Evolutionary conservation across 2,888 invertebrate genomes (phyloP).

Genomic region (Torymus aiolomorphi): DNA sequence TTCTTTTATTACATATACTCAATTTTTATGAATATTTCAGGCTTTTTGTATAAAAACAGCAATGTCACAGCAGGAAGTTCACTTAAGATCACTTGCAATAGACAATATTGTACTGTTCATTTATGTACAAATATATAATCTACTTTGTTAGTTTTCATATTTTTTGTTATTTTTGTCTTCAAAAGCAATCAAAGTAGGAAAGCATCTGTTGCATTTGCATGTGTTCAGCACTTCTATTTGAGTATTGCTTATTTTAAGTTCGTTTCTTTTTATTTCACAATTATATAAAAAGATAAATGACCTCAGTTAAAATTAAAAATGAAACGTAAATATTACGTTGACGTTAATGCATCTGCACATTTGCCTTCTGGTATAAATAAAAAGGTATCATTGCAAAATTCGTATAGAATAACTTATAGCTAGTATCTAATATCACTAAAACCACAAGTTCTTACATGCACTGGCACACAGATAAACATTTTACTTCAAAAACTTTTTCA

Average conservation of each 20-base stretch:
- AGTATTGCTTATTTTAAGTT: slow-evolving; percentile 45
- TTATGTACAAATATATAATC: slow-evolving; percentile 71
- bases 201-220: slow-evolving; percentile 26
- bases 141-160: slow-evolving; percentile 54
- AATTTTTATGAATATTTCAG: slow-evolving; percentile 37
- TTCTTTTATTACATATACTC: slow-evolving; percentile 26
- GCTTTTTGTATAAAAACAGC: slow-evolving; percentile 47
- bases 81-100: slow-evolving; percentile 56
- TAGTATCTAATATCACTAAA: slow-evolving; percentile 46
- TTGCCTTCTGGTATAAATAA: slow-evolving; percentile 37
- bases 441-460: slow-evolving; percentile 48
- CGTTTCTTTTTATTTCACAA: slow-evolving; percentile 29
- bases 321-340: slow-evolving; percentile 53
- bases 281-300: slow-evolving; percentile 28
- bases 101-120: slow-evolving; percentile 51
- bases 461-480: slow-evolving; percentile 47
- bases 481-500: slow-evolving; percentile 38
- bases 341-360: background rate
- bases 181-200: slow-evolving; percentile 33
- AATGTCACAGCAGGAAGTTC: slow-evolving; percentile 49
- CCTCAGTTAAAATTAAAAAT: slow-evolving; percentile 33
- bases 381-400: slow-evolving; percentile 33
- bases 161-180: background rate
- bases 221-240: slow-evolving; percentile 10
- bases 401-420: slow-evolving; percentile 19